These are phyloP conservation scores for Acronicta leporina DNA, from an alignment of 2,888 invertebrate genomes.

Conservation along the genomic window DNA sequence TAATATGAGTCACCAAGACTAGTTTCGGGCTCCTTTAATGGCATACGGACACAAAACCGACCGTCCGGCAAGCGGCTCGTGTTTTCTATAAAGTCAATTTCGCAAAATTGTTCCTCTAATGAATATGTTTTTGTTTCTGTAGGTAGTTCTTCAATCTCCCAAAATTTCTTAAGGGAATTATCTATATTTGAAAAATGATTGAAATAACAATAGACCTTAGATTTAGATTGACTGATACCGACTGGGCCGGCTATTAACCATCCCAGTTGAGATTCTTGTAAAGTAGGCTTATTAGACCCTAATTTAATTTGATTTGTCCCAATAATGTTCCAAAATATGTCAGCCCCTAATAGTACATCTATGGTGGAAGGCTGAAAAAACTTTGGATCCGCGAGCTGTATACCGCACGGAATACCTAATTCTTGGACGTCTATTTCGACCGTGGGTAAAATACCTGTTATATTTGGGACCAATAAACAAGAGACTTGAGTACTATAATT, in stretches of 20 bases:
- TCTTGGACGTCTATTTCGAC: background rate
- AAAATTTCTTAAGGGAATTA: background rate
- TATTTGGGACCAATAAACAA: constrained; percentile 9
- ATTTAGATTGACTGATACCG: background rate
- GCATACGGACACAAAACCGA: constrained; percentile 6
- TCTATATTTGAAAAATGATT: background rate
- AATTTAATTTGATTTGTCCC: constrained; percentile 2
- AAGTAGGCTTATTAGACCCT: constrained; percentile 5
- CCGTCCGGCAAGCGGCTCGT: constrained; percentile 6
- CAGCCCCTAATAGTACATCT: constrained; percentile 6
- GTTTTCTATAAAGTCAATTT: constrained; percentile 5
- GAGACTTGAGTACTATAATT: constrained; percentile 7
- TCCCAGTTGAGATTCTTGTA: constrained; percentile 11
- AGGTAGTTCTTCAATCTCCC: constrained; percentile 1
- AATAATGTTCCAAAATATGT: constrained; percentile 10
- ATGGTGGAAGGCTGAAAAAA: constrained; percentile 4
- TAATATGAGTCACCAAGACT: constrained; percentile 7
- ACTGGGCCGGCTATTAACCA: constrained; percentile 8
- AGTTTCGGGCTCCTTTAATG: constrained; percentile 4
- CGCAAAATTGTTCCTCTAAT: background rate
- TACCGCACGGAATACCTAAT: constrained; percentile 2
- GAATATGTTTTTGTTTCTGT: background rate
- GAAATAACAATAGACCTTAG: background rate
- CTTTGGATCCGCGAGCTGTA: constrained; percentile 4
- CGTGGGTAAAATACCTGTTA: constrained; percentile 9